A percentile compares a stretch with the other conserved stretches of the same genome.
Conservation (phyloP, 2,113 vertebrate species). For the Dromaius novaehollandiae region DNA sequence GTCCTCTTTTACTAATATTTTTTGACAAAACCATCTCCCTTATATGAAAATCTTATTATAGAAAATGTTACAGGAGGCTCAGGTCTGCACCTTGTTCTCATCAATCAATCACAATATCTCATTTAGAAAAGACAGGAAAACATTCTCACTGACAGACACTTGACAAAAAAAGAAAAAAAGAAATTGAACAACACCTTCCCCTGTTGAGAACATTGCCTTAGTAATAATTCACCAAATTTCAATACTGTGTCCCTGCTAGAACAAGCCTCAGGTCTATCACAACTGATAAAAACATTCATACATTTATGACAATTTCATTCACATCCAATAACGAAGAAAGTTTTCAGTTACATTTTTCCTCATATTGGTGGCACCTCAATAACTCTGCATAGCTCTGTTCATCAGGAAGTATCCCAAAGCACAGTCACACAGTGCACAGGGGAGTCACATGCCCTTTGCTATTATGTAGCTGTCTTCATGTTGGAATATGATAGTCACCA, state of each 20-base stretch:
- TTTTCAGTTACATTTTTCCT: slow-evolving; percentile 35
- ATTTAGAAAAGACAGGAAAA: not conserved
- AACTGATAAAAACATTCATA: slow-evolving; percentile 31
- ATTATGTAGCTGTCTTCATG: not conserved
- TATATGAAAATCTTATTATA: slow-evolving; percentile 39
- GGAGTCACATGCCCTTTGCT: not conserved
- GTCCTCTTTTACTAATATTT: not conserved
- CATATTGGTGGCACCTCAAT: slow-evolving; percentile 2
- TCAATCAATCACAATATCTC: slow-evolving; percentile 17
- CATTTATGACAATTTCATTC: slow-evolving; percentile 39
- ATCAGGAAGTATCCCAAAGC: not conserved
- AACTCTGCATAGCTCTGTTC: not conserved
- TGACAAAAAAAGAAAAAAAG: not conserved
- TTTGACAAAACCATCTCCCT: slow-evolving; percentile 4
- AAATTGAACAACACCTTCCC: not conserved
- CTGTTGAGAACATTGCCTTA: not conserved
- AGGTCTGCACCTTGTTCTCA: slow-evolving; percentile 22
- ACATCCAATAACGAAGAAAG: slow-evolving; percentile 7
- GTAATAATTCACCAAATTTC: not conserved
- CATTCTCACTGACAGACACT: slow-evolving; percentile 12
- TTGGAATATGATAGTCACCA: not conserved
- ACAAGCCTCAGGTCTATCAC: not conserved
- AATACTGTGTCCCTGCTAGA: not conserved
- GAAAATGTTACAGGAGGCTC: slow-evolving; percentile 34
- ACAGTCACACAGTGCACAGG: not conserved